Evolutionary conservation across 35 echinoderm and acorn worm genomes (phyloP).

Genomic region (Anneissia japonica): DNA sequence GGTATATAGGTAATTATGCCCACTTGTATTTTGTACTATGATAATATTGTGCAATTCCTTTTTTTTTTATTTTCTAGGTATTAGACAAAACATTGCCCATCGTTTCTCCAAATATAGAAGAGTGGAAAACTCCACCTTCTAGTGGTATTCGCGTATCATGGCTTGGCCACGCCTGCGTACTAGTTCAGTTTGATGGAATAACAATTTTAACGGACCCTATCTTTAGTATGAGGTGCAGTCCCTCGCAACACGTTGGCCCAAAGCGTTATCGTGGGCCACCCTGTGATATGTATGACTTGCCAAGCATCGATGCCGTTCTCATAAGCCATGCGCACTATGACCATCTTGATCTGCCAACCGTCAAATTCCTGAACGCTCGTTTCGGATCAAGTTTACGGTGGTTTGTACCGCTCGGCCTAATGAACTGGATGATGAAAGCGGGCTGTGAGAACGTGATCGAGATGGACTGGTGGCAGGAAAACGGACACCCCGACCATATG

Average conservation of each 20-base stretch:
- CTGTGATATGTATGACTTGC: constrained; percentile 60
- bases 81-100: constrained; percentile 76
- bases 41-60: neutral
- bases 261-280: constrained; percentile 69
- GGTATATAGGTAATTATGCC: too few species aligned
- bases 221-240: constrained; percentile 71
- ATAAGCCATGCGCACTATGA: constrained; percentile 95
- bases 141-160: constrained; percentile 63
- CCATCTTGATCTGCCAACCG: constrained; percentile 73
- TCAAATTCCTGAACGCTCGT: constrained; percentile 51
- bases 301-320: constrained; percentile 83
- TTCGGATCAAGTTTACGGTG: constrained; percentile 69
- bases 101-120: constrained; percentile 40
- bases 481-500: constrained; percentile 62
- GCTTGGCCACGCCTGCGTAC: constrained; percentile 78
- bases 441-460: constrained; percentile 86
- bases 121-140: constrained; percentile 44
- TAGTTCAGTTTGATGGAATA: constrained; percentile 97
- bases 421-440: constrained; percentile 59
- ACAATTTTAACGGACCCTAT: constrained; percentile 84
- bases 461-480: constrained; percentile 99
- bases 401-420: constrained; percentile 78
- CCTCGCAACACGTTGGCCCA: constrained; percentile 45
- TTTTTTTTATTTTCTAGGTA: constrained; percentile 47
- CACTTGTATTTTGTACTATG: neutral